Evolutionary conservation across 2,888 invertebrate genomes (phyloP).

Genomic region (Gisinianus flammeolus): DNA sequence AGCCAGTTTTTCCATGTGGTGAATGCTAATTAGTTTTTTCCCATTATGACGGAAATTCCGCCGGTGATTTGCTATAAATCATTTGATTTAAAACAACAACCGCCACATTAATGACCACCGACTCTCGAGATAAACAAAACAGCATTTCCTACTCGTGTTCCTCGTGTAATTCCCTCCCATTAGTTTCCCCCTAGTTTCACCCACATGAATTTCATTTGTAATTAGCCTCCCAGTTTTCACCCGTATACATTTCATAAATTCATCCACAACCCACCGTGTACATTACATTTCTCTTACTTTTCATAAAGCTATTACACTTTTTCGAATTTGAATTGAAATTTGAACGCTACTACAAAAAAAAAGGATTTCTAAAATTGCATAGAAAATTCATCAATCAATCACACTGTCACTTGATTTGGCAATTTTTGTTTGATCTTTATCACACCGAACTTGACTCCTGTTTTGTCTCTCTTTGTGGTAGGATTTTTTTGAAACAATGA

Average conservation of each 20-base stretch:
- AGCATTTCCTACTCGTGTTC: conserved; percentile 8
- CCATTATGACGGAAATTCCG: conserved; percentile 6
- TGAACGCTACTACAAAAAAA: background rate
- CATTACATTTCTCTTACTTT: background rate
- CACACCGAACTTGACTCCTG: background rate
- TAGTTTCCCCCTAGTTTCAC: background rate
- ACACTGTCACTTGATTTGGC: no score
- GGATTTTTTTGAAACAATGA: no score
- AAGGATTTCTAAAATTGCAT: no score
- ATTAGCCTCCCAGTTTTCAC: background rate
- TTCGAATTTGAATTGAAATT: background rate
- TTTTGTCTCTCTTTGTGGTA: background rate
- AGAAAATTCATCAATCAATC: no score
- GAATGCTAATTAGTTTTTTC: conserved; percentile 25
- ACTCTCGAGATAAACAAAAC: conserved; percentile 14
- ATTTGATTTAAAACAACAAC: conserved; percentile 16
- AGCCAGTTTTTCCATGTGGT: background rate
- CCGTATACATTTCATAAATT: background rate
- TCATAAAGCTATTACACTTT: background rate
- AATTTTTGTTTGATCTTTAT: no score
- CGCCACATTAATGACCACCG: conserved; percentile 22
- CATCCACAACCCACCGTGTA: background rate
- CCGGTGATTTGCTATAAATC: conserved; percentile 23
- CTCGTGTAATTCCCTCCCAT: background rate
- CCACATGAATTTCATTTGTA: background rate